These are phyloP conservation scores for Hemicentrotus pulcherrimus DNA, from an alignment of 35 echinoderm and acorn worm genomes.

Conservation along the genomic window DNA sequence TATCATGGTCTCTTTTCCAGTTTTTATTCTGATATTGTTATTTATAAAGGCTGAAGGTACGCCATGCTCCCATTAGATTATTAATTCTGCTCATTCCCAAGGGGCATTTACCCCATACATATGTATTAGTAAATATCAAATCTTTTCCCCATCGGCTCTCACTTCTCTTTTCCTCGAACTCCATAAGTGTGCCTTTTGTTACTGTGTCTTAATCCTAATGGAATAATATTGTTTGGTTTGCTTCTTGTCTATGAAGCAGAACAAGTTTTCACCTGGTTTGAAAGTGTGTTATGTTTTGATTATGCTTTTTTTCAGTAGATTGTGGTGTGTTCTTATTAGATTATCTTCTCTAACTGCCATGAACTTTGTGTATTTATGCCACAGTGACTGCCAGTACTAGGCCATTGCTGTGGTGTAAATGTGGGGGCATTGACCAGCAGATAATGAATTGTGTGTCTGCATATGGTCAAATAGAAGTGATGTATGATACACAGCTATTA, in stretches of 20 bases:
- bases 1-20: no score
- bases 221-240: background rate
- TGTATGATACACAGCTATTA: no score
- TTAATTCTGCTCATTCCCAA: no score
- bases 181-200: background rate
- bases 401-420: background rate
- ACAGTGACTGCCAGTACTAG: background rate
- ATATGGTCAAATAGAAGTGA: no score
- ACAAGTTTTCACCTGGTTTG: background rate
- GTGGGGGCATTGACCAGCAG: background rate
- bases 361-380: background rate
- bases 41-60: no score
- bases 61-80: no score
- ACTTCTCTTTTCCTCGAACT: background rate
- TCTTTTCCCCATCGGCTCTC: background rate
- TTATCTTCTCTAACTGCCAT: background rate
- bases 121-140: background rate
- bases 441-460: no score
- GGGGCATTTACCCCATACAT: no score
- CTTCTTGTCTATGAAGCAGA: background rate
- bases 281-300: background rate
- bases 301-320: background rate
- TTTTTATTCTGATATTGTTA: no score
- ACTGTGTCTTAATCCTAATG: no score
- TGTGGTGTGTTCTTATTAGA: background rate